phyloP scores from a whole-genome alignment of 2,797 vertebrate genomes.

The Oreochromis grahami region DNA sequence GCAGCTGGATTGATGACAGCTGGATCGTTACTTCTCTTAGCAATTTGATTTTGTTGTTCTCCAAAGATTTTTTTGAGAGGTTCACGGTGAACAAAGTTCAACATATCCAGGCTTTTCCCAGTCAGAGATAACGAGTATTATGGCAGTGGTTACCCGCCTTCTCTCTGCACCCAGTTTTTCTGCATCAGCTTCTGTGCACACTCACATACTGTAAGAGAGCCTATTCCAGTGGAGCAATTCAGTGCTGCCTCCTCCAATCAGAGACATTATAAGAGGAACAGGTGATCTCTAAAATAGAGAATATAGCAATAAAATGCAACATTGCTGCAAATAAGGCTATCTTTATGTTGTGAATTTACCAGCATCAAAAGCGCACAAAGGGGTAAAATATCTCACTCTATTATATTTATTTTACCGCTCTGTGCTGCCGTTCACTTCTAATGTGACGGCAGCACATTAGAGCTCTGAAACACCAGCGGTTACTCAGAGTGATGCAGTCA shows the following conservation, averaged over 20 bases:
- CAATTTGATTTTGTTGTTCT: neutral
- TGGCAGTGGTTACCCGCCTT: neutral
- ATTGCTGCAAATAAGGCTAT: neutral
- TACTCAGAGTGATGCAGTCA: neutral
- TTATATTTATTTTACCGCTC: neutral
- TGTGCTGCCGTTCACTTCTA: neutral
- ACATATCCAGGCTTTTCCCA: neutral
- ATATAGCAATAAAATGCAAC: neutral
- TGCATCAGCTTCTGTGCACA: neutral
- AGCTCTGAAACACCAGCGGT: neutral
- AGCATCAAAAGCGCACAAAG: neutral
- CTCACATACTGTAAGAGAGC: neutral
- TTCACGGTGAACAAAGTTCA: neutral
- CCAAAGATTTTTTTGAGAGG: neutral
- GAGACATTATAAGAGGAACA: neutral
- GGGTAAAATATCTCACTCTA: neutral
- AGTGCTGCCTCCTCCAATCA: neutral
- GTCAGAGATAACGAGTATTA: neutral
- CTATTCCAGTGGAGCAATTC: neutral
- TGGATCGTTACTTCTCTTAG: neutral
- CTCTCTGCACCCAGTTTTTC: neutral
- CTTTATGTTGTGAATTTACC: neutral
- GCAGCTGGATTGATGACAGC: neutral
- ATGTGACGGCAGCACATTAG: neutral
- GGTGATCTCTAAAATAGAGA: neutral